Base-by-base conservation (phyloP, 2,113 vertebrate genomes). In the Trichechus manatus region DNA sequence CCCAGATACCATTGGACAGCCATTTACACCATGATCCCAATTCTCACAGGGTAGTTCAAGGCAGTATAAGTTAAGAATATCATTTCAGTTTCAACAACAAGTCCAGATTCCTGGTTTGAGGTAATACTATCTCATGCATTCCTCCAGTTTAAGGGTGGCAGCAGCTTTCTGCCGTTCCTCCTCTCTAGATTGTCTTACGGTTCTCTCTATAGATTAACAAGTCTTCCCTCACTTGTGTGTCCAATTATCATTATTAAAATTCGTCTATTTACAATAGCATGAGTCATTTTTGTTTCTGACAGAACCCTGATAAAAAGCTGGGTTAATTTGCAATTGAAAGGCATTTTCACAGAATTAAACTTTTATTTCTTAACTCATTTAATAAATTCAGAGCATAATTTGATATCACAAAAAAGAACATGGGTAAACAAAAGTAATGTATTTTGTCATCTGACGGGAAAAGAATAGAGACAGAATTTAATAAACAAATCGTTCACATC, bases 291-390 rank as follows among this genome's bases (percentile, higher is more conserved):
- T 90, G n/a, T 53, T 95, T 87, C 87, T 91, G 64, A 53, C 31
- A 95, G 64, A 93, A 89, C 66, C 77, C 42, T 61, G n/a, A 85
- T 82, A 81, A 91, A 63, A 77, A 10, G 8, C 6, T 93, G 13
- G 64, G 15, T 80, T 88, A 94, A 94, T 88, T n/a, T 91, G 6
- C 19, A 85, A 81, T 91, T 31, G 8, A 92, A 89, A 90, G 47
- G 59, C 36, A 90, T 53, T 79, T 96, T 91, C n/a, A 64, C 53
- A 50, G 6, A n/a, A n/a, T 61, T 84, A 63, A 25, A 87, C 1
- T 93, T 94, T 77, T 78, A 59, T 63, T 83, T 94, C 19, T 31
- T 39, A 83, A 89, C 15, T 64, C 39, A 91, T n/a, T 91, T 85
- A 85, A n/a, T 68, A 93, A 56, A 53, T 68, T 77, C 31, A 63